Percentiles rank a stretch among this genome's conserved stretches.
phyloP scores from a whole-genome alignment of 1,140 invertebrate genomes.

The Drosophila pallidifrons region DNA sequence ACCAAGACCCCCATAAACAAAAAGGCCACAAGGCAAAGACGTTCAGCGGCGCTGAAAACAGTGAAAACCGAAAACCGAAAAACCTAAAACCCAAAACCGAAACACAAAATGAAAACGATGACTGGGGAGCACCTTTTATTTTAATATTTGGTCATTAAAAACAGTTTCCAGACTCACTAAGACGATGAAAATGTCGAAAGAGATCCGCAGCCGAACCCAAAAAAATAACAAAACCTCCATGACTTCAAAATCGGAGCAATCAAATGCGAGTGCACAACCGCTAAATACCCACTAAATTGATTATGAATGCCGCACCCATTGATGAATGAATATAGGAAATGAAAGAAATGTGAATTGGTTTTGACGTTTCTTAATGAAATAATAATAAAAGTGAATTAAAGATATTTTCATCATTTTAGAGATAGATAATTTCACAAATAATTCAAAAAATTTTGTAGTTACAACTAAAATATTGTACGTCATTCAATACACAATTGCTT shows the following conservation, averaged over 20 bases:
- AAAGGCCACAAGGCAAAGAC: conserved; percentile 40
- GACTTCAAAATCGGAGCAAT: not conserved
- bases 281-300: not conserved
- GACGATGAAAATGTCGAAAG: conserved; percentile 20
- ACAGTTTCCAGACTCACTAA: conserved; percentile 51
- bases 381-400: no score
- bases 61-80: conserved; percentile 24
- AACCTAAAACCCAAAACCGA: conserved; percentile 18
- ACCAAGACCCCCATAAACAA: conserved; percentile 50
- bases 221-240: not conserved
- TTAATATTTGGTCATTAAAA: conserved; percentile 68
- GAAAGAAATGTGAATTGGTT: no score
- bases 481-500: no score
- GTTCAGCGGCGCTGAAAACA: conserved; percentile 1
- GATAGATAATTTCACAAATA: no score
- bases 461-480: no score
- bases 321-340: no score
- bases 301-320: no score
- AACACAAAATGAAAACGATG: conserved; percentile 23
- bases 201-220: conserved; percentile 16
- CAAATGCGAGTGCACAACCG: conserved; percentile 1
- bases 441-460: no score
- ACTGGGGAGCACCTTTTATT: conserved; percentile 51
- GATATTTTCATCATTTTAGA: no score
- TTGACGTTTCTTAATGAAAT: no score